phyloP scores from a whole-genome alignment of 30 jellyfish, hydroid and myxozoan species.

The Aurelia aurita complex sp. Pacific region DNA sequence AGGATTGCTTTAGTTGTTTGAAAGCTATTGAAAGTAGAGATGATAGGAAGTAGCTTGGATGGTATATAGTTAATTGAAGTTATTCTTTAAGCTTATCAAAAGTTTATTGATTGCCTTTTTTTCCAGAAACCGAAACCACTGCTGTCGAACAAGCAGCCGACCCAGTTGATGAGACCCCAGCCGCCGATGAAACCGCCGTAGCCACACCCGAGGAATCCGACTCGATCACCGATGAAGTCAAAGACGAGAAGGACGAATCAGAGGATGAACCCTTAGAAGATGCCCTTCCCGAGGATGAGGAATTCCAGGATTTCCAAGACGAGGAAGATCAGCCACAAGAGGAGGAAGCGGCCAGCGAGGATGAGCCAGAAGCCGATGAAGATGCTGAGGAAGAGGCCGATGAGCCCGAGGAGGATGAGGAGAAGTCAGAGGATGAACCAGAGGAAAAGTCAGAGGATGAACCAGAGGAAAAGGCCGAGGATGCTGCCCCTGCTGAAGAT shows the following conservation, averaged over 20 bases:
- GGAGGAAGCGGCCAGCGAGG: conserved; percentile 43
- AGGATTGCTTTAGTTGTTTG: too few relatives aligned
- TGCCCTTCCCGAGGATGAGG: conserved; percentile 73
- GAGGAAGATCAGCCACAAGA: conserved; percentile 38
- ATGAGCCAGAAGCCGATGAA: conserved; percentile 22
- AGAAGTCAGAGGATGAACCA: conserved; percentile 16
- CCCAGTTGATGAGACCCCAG: conserved; percentile 1
- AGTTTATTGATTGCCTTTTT: neutral
- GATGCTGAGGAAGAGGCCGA: neutral
- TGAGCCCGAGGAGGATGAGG: conserved; percentile 1
- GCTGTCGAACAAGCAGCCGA: too few relatives aligned
- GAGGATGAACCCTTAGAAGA: conserved; percentile 58
- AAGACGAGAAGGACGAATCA: conserved; percentile 50
- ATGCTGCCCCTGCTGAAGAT: conserved; percentile 40
- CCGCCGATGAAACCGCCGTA: conserved; percentile 32
- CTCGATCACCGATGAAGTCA: conserved; percentile 28
- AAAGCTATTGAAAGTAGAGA: too few relatives aligned
- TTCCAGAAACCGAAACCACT: neutral
- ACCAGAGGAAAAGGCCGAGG: conserved; percentile 25
- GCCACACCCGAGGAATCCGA: conserved; percentile 39
- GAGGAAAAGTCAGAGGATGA: conserved; percentile 68
- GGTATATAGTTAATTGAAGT: too few relatives aligned
- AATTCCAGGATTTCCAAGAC: conserved; percentile 47
- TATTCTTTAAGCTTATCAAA: too few relatives aligned
- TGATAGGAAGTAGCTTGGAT: too few relatives aligned